Conservation (phyloP, 2,113 vertebrate genomes). For the Thymallus thymallus region DNA sequence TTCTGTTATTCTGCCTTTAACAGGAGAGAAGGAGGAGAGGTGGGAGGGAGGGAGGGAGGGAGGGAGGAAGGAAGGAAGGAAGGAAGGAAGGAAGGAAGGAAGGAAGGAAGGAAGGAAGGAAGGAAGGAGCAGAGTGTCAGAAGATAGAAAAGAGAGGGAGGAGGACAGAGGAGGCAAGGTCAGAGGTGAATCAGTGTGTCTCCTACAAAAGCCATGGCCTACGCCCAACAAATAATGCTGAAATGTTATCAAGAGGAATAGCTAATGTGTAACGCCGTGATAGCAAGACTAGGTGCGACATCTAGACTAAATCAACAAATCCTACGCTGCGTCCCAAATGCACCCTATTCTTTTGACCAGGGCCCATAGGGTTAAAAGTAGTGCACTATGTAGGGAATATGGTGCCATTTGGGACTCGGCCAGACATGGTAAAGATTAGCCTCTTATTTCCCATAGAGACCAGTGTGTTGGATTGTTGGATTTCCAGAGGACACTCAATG, state of each 20-base stretch:
- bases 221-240: not conserved
- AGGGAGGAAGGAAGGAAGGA: slow-evolving; percentile 80
- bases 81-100: slow-evolving; percentile 79
- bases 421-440: too few species aligned
- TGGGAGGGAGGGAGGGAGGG: slow-evolving; percentile 76
- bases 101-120: slow-evolving; percentile 77
- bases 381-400: too few species aligned
- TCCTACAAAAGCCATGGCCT: not conserved
- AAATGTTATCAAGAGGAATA: not conserved
- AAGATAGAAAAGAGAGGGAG: slow-evolving; percentile 73
- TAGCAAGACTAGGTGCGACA: not conserved
- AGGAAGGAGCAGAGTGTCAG: slow-evolving; percentile 77
- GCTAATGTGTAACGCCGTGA: not conserved
- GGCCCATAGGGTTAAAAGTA: too few species aligned
- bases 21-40: slow-evolving; percentile 80
- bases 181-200: not conserved
- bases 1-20: slow-evolving; percentile 91
- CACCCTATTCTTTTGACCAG: too few species aligned
- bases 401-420: too few species aligned
- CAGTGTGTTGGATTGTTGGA: too few species aligned
- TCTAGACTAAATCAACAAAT: not conserved
- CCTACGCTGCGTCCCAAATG: not conserved
- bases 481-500: too few species aligned
- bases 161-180: slow-evolving; percentile 28
- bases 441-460: too few species aligned